A percentile compares a stretch with the other conserved stretches of the same genome.
These are phyloP conservation scores for Tenthredo distinguenda DNA, from an alignment of 2,888 invertebrate species.

Conservation along the genomic window DNA sequence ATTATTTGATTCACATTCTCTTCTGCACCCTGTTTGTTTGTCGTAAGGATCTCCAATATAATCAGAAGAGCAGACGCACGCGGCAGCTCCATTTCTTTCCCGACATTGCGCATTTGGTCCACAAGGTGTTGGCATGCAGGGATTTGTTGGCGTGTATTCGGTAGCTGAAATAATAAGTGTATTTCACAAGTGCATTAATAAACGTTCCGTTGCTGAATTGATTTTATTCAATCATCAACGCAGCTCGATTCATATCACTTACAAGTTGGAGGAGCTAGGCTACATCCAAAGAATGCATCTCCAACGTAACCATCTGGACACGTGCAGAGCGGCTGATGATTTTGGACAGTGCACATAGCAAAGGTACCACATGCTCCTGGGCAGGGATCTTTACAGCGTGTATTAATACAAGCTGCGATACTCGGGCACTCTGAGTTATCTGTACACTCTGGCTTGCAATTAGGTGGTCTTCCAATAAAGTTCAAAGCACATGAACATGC, in stretches of 20 bases:
- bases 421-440: conserved; percentile 90
- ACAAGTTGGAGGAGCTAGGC: conserved; percentile 73
- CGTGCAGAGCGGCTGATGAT: conserved; percentile 90
- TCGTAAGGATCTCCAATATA: conserved; percentile 92
- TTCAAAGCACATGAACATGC: conserved; percentile 91
- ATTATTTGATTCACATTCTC: conserved; percentile 89
- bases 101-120: conserved; percentile 92
- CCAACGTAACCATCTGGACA: conserved; percentile 92
- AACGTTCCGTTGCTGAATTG: neutral
- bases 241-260: conserved; percentile 59
- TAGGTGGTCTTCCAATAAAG: conserved; percentile 91
- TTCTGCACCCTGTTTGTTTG: conserved; percentile 83
- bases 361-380: conserved; percentile 88
- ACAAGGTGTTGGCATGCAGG: conserved; percentile 91
- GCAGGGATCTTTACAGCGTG: conserved; percentile 92
- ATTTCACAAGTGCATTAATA: neutral
- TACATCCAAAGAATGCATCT: conserved; percentile 84
- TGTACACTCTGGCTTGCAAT: conserved; percentile 91
- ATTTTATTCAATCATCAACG: neutral
- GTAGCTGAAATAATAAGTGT: conserved; percentile 37
- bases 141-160: conserved; percentile 79
- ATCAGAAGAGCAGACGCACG: conserved; percentile 89
- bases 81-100: conserved; percentile 91
- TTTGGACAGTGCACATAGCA: conserved; percentile 91
- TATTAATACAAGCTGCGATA: conserved; percentile 89